phyloP scores from a whole-genome alignment of 2,113 vertebrate species.

The Paramormyrops kingsleyae region DNA sequence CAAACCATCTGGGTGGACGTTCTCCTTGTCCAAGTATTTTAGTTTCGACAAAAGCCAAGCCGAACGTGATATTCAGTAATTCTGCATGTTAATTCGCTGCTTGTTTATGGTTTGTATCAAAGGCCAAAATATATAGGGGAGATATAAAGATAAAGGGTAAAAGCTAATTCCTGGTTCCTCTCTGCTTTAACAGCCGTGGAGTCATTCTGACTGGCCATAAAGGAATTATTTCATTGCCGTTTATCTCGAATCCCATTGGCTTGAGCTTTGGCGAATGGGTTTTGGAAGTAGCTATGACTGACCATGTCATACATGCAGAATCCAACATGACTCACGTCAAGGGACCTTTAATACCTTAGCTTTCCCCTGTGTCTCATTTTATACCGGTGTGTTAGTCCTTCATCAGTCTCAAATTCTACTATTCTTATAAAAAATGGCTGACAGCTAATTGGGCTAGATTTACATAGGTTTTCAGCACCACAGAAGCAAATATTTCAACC shows the following conservation, averaged over 20 bases:
- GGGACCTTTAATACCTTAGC: constrained; percentile 12
- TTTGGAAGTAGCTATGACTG: constrained; percentile 23
- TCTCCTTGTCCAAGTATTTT: background rate
- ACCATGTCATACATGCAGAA: constrained; percentile 34
- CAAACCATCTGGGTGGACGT: background rate
- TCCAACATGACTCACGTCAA: constrained; percentile 21
- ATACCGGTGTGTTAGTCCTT: background rate
- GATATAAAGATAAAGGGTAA: constrained; percentile 37
- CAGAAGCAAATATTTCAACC: constrained; percentile 18
- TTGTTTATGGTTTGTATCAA: constrained; percentile 30
- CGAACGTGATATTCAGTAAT: constrained; percentile 36
- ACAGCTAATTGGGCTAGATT: constrained; percentile 12
- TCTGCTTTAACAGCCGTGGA: constrained; percentile 30
- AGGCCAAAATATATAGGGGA: constrained; percentile 37
- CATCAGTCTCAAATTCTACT: background rate
- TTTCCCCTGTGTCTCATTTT: constrained; percentile 19
- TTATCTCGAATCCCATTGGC: constrained; percentile 24
- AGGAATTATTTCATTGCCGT: constrained; percentile 34
- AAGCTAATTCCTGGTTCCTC: constrained; percentile 16
- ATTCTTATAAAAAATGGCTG: background rate
- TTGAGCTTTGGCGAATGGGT: constrained; percentile 26
- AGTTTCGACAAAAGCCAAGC: constrained; percentile 41
- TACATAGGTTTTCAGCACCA: constrained; percentile 6
- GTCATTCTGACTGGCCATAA: constrained; percentile 30
- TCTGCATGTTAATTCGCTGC: constrained; percentile 42